phyloP scores from a whole-genome alignment of 2,888 invertebrate genomes.

The Ormyrus labotus region DNA sequence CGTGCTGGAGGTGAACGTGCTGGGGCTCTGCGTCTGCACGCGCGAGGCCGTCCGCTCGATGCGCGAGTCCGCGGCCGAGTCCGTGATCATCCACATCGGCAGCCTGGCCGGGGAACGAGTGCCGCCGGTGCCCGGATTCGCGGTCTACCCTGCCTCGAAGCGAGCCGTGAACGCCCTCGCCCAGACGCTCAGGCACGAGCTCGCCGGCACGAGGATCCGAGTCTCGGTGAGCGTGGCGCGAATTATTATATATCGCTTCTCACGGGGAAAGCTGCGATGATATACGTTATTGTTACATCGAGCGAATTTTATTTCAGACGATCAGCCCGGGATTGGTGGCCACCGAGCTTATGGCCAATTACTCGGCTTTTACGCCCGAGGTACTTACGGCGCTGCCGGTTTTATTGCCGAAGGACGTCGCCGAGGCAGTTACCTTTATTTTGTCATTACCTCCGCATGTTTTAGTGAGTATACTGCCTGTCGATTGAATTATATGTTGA shows the following conservation, averaged over 20 bases:
- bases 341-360: constrained; percentile 77
- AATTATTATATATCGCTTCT: not conserved
- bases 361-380: constrained; percentile 65
- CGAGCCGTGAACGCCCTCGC: constrained; percentile 79
- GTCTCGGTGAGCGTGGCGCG: constrained; percentile 59
- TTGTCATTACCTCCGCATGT: constrained; percentile 81
- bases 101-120: constrained; percentile 77
- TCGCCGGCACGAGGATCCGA: constrained; percentile 68
- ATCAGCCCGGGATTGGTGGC: constrained; percentile 81
- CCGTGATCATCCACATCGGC: constrained; percentile 80
- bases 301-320: constrained; percentile 74
- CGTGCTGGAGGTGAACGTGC: constrained; percentile 64
- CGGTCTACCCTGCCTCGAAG: constrained; percentile 79
- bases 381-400: constrained; percentile 73
- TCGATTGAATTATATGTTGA: too few species aligned
- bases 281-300: too few species aligned
- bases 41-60: constrained; percentile 72
- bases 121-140: constrained; percentile 75
- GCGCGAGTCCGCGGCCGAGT: constrained; percentile 75
- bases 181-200: constrained; percentile 79
- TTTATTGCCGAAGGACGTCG: constrained; percentile 79
- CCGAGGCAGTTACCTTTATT: constrained; percentile 80
- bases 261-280: too few species aligned
- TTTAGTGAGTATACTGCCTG: constrained; percentile 72
- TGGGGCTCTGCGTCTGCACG: constrained; percentile 66